Base-by-base conservation (phyloP, 2,797 vertebrate species). In the Chloroceryle inda region DNA sequence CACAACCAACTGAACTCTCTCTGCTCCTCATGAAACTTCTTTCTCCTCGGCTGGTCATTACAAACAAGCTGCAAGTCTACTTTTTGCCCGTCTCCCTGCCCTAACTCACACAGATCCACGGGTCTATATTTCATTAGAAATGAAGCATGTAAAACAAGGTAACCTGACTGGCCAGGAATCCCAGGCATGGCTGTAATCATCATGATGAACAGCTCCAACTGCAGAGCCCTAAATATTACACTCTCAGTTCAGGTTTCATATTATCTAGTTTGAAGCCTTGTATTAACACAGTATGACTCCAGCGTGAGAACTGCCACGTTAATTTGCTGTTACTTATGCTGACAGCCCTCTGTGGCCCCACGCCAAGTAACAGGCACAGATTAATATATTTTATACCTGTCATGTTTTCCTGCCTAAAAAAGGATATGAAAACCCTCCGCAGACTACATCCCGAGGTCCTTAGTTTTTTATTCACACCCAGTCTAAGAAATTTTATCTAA, bases 201-300 rank as follows among this genome's bases (percentile, higher is more conserved):
- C 31, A 5, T 18, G 80, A 82, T 69, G 63, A 88, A 56, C 21
- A 2, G 11, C 80, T 91, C 88, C 33, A 35, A 64, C 45, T 9
- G 64, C 1, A 19, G 59, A 89, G 69, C 69, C 85, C 78, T 68
- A 72, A 81, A 47, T 49, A 56, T 49, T 71, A 62, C n/a, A 31
- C 74, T 92, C 38, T 10, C 55, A 44, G 55, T 33, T 80, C 78
- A 62, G 56, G 37, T 81, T 84, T 80, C 62, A 7, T 31, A 91
- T 80, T 84, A 77, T 35, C 66, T 66, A 35, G 12, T 84, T 87
- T 40, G 66, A 87, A 89, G 78, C 92, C 68, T 44, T 37, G 33
- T 23, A 94, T 88, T 92, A 96, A 93, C 81, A 62, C 71, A 84
- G 88, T 26, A 40, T 7, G 85, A 56, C 23, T 87, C 64, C 80